Percentiles rank a stretch among this genome's conserved stretches.
These are phyloP conservation scores for Montifringilla adamsi DNA, from an alignment of 2,113 vertebrate genomes.

Conservation along the genomic window DNA sequence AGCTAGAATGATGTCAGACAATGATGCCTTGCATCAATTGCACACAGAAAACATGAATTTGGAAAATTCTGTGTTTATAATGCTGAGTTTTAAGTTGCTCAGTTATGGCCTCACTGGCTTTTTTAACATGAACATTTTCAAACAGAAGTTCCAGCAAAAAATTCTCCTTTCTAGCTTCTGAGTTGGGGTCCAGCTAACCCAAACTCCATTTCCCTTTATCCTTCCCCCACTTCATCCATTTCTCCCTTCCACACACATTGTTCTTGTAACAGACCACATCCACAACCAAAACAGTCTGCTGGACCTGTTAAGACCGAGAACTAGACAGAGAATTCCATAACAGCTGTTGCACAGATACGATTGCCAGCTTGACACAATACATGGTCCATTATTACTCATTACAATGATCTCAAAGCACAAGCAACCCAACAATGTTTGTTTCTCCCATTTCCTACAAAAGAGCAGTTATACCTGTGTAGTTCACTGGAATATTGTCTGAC, in stretches of 20 bases:
- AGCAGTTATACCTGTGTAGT: conserved; percentile 84
- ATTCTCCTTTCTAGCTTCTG: background rate
- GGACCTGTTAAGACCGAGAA: background rate
- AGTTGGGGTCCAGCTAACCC: background rate
- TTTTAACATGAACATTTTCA: background rate
- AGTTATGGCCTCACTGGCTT: background rate
- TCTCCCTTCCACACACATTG: background rate
- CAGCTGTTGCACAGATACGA: background rate
- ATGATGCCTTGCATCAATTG: background rate
- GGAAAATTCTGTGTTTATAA: background rate
- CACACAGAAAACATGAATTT: background rate
- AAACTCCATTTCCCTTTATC: background rate
- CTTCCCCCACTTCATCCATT: background rate
- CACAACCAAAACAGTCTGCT: background rate
- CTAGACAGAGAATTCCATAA: background rate
- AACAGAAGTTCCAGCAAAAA: background rate
- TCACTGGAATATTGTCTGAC: conserved; percentile 74
- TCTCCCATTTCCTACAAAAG: background rate
- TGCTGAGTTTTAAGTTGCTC: background rate
- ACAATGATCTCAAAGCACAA: background rate
- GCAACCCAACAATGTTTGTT: background rate
- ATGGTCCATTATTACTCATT: background rate
- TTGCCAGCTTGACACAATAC: background rate
- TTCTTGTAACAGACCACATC: background rate
- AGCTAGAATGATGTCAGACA: background rate